Evolutionary conservation across 2,113 vertebrate species (phyloP), one percentile per base, ranked within the genome.

Genomic region (Plotosus lineatus): DNA sequence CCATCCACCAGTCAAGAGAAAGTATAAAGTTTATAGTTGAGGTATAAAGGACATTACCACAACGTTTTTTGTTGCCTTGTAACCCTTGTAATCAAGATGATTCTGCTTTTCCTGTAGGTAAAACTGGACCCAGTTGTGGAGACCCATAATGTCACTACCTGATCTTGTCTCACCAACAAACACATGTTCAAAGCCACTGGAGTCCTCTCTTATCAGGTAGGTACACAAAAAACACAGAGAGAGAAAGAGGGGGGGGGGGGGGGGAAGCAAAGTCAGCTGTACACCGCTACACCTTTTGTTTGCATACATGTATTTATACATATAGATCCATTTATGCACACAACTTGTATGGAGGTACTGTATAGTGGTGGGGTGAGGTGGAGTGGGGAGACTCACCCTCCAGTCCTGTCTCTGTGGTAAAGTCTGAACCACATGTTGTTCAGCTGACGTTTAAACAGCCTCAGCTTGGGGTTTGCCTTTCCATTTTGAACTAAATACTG

Each of bases 71-170:
- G 55, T 86, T 61, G 93, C 81, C 83, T 95, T 90, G 9, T 95
- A 96, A 44, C 95, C 95, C 84, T 95, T 96, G 80, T 96, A 95
- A 85, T 95, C 95, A 4, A 95, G 90, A 15, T 94, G 89, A 1
- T 88, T 63, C 0, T 8, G 84, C 79, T 95, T 97, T 81, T 96
- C 95, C 89, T 96, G 95, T 76, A 95, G 89, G 89, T 95, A 96
- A 90, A 96, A 95, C 84, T 96, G 94, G 56, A 97, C 89, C 95
- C 95, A 96, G 91, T 96, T 96, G 88, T 96, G 96, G 17, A 97
- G 91, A 68, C 95, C 95, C 83, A 94, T 87, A 69, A 96, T 90
- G 86, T 95, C 90, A 58, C 85, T 85, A 0, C 91, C 92, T 1
- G 14, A 79, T 60, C 92, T 94, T 31, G 93, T 94, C 88, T 96